Conservation (phyloP, 92 coral and sea anemone species). For the Actinostola sp. region DNA sequence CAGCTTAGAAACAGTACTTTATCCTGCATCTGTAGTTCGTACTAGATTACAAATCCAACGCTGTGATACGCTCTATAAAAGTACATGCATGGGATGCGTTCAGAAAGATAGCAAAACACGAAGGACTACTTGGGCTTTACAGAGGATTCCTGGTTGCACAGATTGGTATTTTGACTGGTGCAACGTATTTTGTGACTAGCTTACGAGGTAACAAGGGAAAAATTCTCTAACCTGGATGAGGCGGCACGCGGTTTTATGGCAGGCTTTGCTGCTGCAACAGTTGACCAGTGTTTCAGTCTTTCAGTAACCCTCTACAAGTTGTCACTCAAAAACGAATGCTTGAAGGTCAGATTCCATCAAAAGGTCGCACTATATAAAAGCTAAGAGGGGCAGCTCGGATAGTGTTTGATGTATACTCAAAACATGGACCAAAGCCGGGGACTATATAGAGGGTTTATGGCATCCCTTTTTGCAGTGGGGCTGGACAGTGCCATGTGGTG, state of each 20-base stretch:
- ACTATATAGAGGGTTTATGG: conserved; percentile 85
- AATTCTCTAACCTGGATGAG: conserved; percentile 61
- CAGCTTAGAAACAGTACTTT: conserved; percentile 62
- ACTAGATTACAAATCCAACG: conserved; percentile 94
- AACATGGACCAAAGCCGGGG: conserved; percentile 75
- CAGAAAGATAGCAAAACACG: conserved; percentile 65
- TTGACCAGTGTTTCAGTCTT: conserved; percentile 86
- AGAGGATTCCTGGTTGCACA: conserved; percentile 80
- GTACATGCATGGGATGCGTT: conserved; percentile 85
- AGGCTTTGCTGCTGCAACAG: conserved; percentile 78
- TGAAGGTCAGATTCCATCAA: conserved; percentile 55
- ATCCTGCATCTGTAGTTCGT: conserved; percentile 85
- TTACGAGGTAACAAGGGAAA: conserved; percentile 83
- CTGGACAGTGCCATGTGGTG: conserved; percentile 96
- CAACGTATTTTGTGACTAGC: conserved; percentile 75
- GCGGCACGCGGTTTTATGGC: conserved; percentile 91
- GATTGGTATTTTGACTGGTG: conserved; percentile 77
- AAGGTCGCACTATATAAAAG: conserved; percentile 38
- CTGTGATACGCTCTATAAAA: conserved; percentile 64
- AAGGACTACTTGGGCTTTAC: conserved; percentile 85
- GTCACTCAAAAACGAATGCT: conserved; percentile 78
- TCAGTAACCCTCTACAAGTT: conserved; percentile 80
- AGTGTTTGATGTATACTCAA: conserved; percentile 62
- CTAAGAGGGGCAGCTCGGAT: conserved; percentile 71
- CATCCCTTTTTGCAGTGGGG: conserved; percentile 75